Base-by-base conservation (phyloP, 1,140 invertebrate species). In the Halesus radiatus region DNA sequence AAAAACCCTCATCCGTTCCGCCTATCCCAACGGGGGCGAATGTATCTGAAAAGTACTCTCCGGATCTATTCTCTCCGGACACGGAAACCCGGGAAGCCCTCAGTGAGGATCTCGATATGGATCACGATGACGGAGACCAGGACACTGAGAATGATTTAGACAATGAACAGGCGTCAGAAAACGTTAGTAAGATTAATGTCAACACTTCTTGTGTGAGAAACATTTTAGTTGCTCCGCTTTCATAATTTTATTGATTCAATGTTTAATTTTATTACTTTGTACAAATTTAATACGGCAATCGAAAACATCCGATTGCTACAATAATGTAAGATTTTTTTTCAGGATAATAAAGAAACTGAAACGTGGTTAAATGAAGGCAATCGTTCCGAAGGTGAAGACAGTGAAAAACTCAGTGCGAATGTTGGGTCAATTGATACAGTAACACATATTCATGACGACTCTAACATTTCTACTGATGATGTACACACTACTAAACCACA, bases 361-460 rank as follows among this genome's bases (percentile, higher is more conserved):
- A 45, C 60, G 2, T 45, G 29, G 52, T 64, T 52, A n/a, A 60
- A 78, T 50, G 84, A 83, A 53, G 81, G 84, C 81, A 79, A 81
- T 23, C 82, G 85, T 70, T 80, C 83, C 56, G 86, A 87, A 29
- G 84, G 86, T 50, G 85, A 87, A 76, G 85, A 87, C 18, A 78
- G 80, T 52, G 68, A 84, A 53, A 60, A 76, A 26, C 4, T 62
- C 26, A 56, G 70, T 58, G 50, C 45, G 50, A 37, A 74, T 23
- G 72, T 70, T 10, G 20, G 68, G 20, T 72, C 68, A 53, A 50
- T 20, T 64, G 62, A 76, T 62, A 74, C 52, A 75, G 70, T 79
- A 52, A 64, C 72, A 53, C 62, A 66, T 56, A 60, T 58, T 23
- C 53, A 76, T 70, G 20, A 56, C 26, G 60, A 64, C 56, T 77